These are phyloP conservation scores for Mesochorus sp. DNA, from an alignment of 2,888 invertebrate species.

Conservation along the genomic window DNA sequence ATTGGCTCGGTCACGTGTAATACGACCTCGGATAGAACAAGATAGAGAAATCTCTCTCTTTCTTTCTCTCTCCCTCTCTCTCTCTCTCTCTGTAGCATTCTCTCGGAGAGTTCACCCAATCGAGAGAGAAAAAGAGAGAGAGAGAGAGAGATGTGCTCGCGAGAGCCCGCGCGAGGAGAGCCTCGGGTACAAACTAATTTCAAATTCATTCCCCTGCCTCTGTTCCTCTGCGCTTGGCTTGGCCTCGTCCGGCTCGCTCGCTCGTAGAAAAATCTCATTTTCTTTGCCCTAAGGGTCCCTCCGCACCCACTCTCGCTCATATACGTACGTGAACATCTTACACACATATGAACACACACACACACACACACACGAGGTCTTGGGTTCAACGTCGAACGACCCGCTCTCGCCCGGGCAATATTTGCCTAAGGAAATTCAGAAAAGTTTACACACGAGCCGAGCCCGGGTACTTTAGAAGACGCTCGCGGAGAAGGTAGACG, in stretches of 20 bases:
- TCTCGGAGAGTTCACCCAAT: slow-evolving; percentile 26
- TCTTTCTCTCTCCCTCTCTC: slow-evolving; percentile 32
- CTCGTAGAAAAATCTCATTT: slow-evolving; percentile 80
- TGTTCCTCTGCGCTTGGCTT: slow-evolving; percentile 46
- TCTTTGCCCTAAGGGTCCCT: slow-evolving; percentile 79
- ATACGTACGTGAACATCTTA: slow-evolving; percentile 43
- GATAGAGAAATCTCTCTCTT: too few relatives aligned
- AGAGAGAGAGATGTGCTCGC: slow-evolving; percentile 37
- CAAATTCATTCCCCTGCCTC: slow-evolving; percentile 76
- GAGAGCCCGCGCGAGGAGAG: slow-evolving; percentile 63
- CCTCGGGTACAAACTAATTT: slow-evolving; percentile 78
- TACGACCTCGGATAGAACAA: slow-evolving; percentile 54
- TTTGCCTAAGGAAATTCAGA: slow-evolving; percentile 81
- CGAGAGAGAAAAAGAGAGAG: background rate
- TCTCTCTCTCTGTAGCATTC: slow-evolving; percentile 44
- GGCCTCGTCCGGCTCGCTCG: slow-evolving; percentile 66
- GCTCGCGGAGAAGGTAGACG: slow-evolving; percentile 46
- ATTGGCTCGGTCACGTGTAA: slow-evolving; percentile 63
- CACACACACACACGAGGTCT: slow-evolving; percentile 18
- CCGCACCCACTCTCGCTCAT: slow-evolving; percentile 65
- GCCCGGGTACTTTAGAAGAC: slow-evolving; percentile 68
- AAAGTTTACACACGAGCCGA: slow-evolving; percentile 79
- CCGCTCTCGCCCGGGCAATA: slow-evolving; percentile 75
- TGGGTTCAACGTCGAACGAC: slow-evolving; percentile 55
- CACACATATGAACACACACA: slow-evolving; percentile 10